Percentiles rank a stretch among this genome's conserved stretches.
Conservation (phyloP, 2,797 vertebrate species). For the Sylvilagus floridanus region DNA sequence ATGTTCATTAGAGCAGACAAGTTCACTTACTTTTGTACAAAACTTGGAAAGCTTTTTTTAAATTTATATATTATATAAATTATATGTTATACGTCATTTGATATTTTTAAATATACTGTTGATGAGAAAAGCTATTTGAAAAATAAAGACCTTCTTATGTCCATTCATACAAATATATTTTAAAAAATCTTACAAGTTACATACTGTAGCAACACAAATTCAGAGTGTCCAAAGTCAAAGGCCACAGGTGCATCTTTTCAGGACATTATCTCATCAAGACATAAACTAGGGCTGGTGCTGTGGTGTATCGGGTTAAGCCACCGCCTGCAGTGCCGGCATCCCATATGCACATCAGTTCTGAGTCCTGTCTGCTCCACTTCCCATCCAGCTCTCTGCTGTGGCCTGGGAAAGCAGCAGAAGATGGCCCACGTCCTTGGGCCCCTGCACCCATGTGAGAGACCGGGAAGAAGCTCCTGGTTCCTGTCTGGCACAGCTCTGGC, state of each 20-base stretch:
- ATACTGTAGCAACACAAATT: not conserved
- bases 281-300: not conserved
- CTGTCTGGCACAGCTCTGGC: too few relatives aligned
- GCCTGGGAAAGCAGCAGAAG: too few relatives aligned
- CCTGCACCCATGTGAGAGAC: too few relatives aligned
- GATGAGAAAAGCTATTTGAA: not conserved
- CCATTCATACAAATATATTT: not conserved
- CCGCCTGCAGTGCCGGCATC: too few relatives aligned
- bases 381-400: too few relatives aligned
- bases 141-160: not conserved
- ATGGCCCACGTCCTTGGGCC: too few relatives aligned
- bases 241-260: not conserved
- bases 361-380: too few relatives aligned
- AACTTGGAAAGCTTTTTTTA: not conserved
- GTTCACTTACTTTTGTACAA: not conserved
- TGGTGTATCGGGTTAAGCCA: too few relatives aligned
- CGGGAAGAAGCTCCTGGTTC: too few relatives aligned
- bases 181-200: not conserved
- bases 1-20: not conserved
- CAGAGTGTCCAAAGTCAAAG: not conserved
- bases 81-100: slow-evolving; percentile 25
- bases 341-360: too few relatives aligned
- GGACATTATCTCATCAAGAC: slow-evolving; percentile 4
- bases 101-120: not conserved
- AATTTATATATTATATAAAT: too few relatives aligned